Percentiles rank a stretch among this genome's conserved stretches.
phyloP scores from a whole-genome alignment of 2,888 invertebrate genomes.

The Brachypterus glaber region DNA sequence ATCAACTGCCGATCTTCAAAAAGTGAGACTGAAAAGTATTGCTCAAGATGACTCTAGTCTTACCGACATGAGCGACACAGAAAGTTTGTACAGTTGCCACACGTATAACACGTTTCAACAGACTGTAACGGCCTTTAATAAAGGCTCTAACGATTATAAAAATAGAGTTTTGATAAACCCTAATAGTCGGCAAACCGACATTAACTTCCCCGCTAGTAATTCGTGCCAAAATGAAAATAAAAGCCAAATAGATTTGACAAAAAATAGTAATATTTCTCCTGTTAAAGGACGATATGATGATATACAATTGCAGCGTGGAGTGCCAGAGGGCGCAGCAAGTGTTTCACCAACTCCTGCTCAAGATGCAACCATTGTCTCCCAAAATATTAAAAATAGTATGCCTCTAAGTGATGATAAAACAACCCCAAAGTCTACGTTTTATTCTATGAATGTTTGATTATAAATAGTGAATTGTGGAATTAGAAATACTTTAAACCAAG shows the following conservation, averaged over 20 bases:
- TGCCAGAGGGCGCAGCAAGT: constrained; percentile 66
- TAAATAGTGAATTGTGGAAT: too few species aligned
- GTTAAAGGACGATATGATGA: constrained; percentile 45
- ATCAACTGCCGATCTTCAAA: too few species aligned
- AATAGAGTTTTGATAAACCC: too few species aligned
- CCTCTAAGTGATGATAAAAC: constrained; percentile 45
- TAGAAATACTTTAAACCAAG: too few species aligned
- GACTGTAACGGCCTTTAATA: too few species aligned
- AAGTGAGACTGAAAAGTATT: too few species aligned
- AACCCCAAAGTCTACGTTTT: constrained; percentile 56
- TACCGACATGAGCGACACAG: constrained; percentile 35
- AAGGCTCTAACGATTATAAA: too few species aligned
- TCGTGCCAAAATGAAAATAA: too few species aligned
- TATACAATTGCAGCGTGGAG: constrained; percentile 55
- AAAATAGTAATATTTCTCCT: constrained; percentile 37
- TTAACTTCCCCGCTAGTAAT: constrained; percentile 6
- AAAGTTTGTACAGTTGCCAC: constrained; percentile 32
- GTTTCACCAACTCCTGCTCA: constrained; percentile 61
- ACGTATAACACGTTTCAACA: constrained; percentile 21
- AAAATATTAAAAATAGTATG: constrained; percentile 34
- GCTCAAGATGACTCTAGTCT: too few species aligned
- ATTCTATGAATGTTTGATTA: constrained; percentile 78
- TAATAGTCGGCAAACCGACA: constrained; percentile 15
- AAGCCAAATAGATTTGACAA: too few species aligned
- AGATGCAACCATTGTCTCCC: constrained; percentile 41